Base-by-base conservation (phyloP, 2,888 invertebrate species). In the Habroteleia sp. region DNA sequence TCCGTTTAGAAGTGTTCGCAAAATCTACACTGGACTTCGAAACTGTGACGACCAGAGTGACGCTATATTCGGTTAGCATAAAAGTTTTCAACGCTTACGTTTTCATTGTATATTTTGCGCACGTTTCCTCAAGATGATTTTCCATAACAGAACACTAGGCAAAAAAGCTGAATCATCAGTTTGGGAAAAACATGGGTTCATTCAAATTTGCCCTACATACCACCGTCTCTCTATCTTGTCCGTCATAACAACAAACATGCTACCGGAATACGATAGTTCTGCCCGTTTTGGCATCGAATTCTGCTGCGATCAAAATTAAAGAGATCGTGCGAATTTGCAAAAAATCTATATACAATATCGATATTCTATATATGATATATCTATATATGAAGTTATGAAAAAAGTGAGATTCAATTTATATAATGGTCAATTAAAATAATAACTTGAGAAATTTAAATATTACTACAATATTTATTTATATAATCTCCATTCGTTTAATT, bases 161-260 rank as follows among this genome's bases (percentile, higher is more conserved):
- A 41, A 65, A 65, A 58, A 58, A 39, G 48, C 31, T 56, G 39
- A 56, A 62, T 48, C 71, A 63, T 72, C 71, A 39, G 56, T 65
- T 58, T 65, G 29, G 16, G 31, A 50, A 62, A 62, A 72, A 65
- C 65, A 65, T 65, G 50, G 50, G 39, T 44, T 50, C 50, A 20
- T 13, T 63, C 46, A 63, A 63, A 71, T 37, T 42, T 46, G 56
- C 46, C 25, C 62, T 42, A 42, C 31, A 54, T 71, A n/a, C 39
- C 56, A 25, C 27, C 2, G 37, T 39, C 27, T 56, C 17, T n/a
- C n/a, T n/a, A n/a, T n/a, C n/a, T 10, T 11, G 16, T 33, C 13
- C 25, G 31, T 11, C 42, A 44, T 42, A 65, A 42, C 44, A 65
- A 65, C 52, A 37, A 54, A 52, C 27, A 17, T 44, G 35, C 27